Conservation (phyloP, 2,113 vertebrate genomes). For the Willisornis vidua region DNA sequence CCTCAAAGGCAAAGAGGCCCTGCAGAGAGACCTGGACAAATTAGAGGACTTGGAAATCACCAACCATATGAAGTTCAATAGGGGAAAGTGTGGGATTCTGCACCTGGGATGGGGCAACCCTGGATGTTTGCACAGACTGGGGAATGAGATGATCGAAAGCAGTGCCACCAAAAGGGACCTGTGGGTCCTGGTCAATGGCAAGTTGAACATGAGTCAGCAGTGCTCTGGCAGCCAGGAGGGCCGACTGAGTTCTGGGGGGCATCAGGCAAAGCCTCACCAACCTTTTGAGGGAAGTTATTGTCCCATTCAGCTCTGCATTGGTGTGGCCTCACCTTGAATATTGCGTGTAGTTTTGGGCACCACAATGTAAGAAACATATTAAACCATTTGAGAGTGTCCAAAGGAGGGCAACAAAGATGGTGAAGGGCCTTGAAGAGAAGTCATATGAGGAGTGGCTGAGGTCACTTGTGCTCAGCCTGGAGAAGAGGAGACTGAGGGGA, state of each 20-base stretch:
- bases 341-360: background rate
- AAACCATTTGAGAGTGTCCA: background rate
- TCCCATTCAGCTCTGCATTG: background rate
- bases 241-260: background rate
- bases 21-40: background rate
- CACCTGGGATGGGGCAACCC: background rate
- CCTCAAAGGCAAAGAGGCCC: background rate
- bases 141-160: background rate
- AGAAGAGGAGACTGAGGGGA: background rate
- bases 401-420: background rate
- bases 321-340: background rate
- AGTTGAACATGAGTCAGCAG: background rate
- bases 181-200: background rate
- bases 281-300: background rate
- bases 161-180: background rate
- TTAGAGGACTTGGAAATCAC: background rate
- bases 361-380: background rate
- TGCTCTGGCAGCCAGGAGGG: background rate
- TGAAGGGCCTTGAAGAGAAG: background rate
- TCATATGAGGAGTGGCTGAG: background rate
- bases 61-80: background rate
- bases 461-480: background rate
- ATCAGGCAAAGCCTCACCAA: background rate
- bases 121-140: background rate
- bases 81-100: background rate